These are phyloP conservation scores for Antidorcas marsupialis DNA, from an alignment of 2,113 vertebrate species.

Conservation along the genomic window DNA sequence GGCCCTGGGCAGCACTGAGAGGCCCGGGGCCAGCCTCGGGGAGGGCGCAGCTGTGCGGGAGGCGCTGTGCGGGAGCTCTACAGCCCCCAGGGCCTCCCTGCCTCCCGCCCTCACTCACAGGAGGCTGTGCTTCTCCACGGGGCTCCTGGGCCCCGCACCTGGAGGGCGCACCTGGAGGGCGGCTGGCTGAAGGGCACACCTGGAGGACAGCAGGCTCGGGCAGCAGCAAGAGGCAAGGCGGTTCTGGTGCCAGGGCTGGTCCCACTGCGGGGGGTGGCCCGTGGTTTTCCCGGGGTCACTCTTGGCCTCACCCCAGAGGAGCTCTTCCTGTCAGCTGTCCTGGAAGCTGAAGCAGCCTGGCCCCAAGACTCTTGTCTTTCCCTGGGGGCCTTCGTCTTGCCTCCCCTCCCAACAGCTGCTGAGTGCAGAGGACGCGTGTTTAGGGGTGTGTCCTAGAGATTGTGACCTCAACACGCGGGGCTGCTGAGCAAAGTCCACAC, in stretches of 20 bases:
- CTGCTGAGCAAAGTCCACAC: rapidly evolving
- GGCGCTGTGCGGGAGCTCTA: background rate
- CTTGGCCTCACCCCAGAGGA: rapidly evolving
- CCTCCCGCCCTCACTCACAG: rapidly evolving
- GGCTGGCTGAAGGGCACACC: rapidly evolving
- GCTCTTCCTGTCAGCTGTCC: background rate
- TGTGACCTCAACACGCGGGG: no score
- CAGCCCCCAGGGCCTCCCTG: background rate
- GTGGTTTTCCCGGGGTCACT: background rate
- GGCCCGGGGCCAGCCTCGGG: rapidly evolving
- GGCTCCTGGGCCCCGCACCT: rapidly evolving
- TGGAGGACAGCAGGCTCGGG: rapidly evolving
- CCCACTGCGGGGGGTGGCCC: no score
- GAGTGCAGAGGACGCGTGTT: rapidly evolving
- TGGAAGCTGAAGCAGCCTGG: background rate
- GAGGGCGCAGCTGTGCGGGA: background rate
- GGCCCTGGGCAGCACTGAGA: rapidly evolving
- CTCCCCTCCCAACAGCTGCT: rapidly evolving
- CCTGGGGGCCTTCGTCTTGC: rapidly evolving
- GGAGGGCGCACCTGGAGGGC: no score
- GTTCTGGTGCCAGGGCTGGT: rapidly evolving
- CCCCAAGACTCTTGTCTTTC: rapidly evolving
- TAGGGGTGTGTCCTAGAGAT: rapidly evolving
- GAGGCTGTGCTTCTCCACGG: rapidly evolving
- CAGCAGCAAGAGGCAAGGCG: rapidly evolving